phyloP scores from a whole-genome alignment of 1,140 invertebrate species.

The Chrysoperla carnea region DNA sequence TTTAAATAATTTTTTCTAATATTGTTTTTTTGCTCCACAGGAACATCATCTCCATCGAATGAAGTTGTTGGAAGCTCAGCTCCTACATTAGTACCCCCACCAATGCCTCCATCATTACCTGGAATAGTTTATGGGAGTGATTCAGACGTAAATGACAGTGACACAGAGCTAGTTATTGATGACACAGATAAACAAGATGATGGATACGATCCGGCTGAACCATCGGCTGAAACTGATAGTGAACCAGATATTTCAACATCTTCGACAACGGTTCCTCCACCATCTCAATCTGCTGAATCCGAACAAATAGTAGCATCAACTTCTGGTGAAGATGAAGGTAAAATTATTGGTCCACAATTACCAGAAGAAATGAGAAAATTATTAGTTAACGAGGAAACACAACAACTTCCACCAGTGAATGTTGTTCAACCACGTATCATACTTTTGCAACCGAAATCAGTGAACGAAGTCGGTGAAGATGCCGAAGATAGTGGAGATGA shows the following conservation, averaged over 20 bases:
- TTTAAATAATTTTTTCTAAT: too few species aligned
- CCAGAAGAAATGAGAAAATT: neutral
- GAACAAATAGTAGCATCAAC: neutral
- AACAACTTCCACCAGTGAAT: neutral
- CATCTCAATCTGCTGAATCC: neutral
- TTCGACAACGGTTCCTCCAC: neutral
- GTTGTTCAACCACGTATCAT: neutral
- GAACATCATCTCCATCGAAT: too few species aligned
- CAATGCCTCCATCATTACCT: conserved; percentile 33
- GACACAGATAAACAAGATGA: conserved; percentile 28
- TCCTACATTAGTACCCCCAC: conserved; percentile 21
- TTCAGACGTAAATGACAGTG: conserved; percentile 29
- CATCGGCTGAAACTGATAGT: conserved; percentile 31
- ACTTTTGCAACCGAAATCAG: neutral
- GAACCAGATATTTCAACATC: conserved; percentile 2
- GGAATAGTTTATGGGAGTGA: conserved; percentile 10
- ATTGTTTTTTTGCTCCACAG: too few species aligned
- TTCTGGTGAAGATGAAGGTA: conserved; percentile 4
- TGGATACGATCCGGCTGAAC: conserved; percentile 44
- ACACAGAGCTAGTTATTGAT: conserved; percentile 45
- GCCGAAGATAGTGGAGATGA: neutral
- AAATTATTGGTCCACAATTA: neutral
- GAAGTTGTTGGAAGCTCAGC: neutral
- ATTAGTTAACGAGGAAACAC: neutral
- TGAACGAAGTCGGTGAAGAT: neutral